phyloP scores from a whole-genome alignment of 2,797 vertebrate species.

The Sebastes dallii region DNA sequence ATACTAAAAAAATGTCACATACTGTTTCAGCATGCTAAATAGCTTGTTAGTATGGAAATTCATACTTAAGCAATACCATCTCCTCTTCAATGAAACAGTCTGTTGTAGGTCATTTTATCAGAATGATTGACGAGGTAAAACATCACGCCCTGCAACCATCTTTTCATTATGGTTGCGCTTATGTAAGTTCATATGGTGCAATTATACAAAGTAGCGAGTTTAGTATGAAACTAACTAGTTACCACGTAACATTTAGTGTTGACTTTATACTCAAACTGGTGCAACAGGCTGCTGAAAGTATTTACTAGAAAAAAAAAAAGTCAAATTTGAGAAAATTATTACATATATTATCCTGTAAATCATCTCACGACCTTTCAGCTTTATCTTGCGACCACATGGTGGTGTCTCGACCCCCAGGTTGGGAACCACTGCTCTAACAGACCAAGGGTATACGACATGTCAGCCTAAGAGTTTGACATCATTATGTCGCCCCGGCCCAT shows the following conservation, averaged over 20 bases:
- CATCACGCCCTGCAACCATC: not conserved
- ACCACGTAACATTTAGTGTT: not conserved
- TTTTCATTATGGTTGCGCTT: not conserved
- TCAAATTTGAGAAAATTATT: not conserved
- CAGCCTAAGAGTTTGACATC: constrained; percentile 51
- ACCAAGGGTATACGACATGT: constrained; percentile 51
- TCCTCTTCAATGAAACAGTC: not conserved
- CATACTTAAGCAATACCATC: not conserved
- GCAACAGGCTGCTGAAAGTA: not conserved
- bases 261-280: not conserved
- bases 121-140: not conserved
- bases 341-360: not conserved
- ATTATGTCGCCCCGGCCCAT: constrained; percentile 29
- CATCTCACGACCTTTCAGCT: not conserved
- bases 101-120: not conserved
- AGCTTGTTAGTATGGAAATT: too few species aligned
- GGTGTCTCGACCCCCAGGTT: constrained; percentile 23
- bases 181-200: not conserved
- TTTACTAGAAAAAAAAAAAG: not conserved
- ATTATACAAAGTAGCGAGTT: not conserved
- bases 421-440: constrained; percentile 60
- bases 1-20: too few species aligned
- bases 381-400: not conserved
- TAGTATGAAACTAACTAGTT: not conserved
- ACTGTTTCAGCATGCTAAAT: too few species aligned